Conservation (phyloP, 2,797 vertebrate genomes). For the Darevskia mixta region DNA sequence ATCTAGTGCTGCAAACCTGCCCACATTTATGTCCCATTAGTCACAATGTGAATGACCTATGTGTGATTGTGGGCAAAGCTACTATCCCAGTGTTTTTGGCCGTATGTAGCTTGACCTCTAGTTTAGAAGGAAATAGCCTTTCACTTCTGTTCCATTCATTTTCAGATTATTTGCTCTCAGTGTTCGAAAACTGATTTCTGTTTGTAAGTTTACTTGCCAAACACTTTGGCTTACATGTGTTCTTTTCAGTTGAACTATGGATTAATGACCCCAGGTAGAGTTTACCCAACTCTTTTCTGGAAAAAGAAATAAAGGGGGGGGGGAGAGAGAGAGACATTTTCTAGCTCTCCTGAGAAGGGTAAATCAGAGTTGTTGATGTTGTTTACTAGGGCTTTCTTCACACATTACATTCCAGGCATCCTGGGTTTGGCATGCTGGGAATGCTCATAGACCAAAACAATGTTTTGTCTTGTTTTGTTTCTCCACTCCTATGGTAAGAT, state of each 20-base stretch:
- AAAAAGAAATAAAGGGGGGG: background rate
- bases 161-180: conserved; percentile 14
- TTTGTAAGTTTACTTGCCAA: conserved; percentile 36
- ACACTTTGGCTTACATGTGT: conserved; percentile 31
- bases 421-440: background rate
- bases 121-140: background rate
- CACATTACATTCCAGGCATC: background rate
- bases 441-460: background rate
- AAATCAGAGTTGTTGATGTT: background rate
- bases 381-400: background rate
- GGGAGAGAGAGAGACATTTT: conserved; percentile 20
- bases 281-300: conserved; percentile 22
- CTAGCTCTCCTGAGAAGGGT: background rate
- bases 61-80: background rate
- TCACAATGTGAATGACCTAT: conserved; percentile 4
- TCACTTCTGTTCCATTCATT: background rate
- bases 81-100: background rate
- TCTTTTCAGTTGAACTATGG: conserved; percentile 36
- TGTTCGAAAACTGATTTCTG: conserved; percentile 25
- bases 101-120: conserved; percentile 3
- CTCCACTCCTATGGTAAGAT: background rate
- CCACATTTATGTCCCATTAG: background rate
- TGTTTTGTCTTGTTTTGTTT: background rate
- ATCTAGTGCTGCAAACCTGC: background rate
- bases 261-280: conserved; percentile 33